A percentile compares a stretch with the other conserved stretches of the same genome.
Evolutionary conservation across 2,113 vertebrate genomes (phyloP).

Genomic region (Phyllostomus discolor): DNA sequence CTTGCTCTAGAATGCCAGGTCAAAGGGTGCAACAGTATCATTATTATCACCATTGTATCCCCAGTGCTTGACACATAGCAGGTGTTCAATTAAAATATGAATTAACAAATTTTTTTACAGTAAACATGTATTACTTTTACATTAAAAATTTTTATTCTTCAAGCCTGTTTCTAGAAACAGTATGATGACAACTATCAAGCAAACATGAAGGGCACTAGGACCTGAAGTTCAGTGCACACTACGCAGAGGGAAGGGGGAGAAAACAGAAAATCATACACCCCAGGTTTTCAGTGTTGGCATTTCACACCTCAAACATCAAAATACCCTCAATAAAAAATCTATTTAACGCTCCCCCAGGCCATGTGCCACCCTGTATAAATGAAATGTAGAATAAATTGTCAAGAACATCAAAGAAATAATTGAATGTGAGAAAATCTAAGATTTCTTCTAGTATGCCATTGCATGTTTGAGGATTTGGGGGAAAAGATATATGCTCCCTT

Average conservation of each 20-base stretch:
- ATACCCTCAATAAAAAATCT: not conserved
- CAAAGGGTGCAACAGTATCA: not conserved
- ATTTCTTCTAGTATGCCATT: not conserved
- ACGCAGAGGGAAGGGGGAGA: not conserved
- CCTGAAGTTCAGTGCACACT: not conserved
- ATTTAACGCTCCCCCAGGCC: not conserved
- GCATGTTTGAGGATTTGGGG: not conserved
- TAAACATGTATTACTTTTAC: not conserved
- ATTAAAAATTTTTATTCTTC: not conserved
- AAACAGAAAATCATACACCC: not conserved
- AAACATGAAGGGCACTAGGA: not conserved
- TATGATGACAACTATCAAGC: not conserved
- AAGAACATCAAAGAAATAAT: conserved; percentile 23
- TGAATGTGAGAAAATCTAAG: conserved; percentile 28
- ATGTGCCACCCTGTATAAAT: not conserved
- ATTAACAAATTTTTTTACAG: not conserved
- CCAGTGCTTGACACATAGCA: not conserved
- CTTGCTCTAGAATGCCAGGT: not conserved
- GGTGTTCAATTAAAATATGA: not conserved
- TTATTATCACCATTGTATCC: not conserved
- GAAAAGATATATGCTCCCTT: not conserved
- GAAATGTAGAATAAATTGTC: conserved; percentile 26
- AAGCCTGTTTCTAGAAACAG: not conserved
- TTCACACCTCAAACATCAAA: conserved; percentile 9
- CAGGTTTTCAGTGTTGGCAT: not conserved